Evolutionary conservation across 1,140 invertebrate species (phyloP).

Genomic region (Apocrypta bakeri): DNA sequence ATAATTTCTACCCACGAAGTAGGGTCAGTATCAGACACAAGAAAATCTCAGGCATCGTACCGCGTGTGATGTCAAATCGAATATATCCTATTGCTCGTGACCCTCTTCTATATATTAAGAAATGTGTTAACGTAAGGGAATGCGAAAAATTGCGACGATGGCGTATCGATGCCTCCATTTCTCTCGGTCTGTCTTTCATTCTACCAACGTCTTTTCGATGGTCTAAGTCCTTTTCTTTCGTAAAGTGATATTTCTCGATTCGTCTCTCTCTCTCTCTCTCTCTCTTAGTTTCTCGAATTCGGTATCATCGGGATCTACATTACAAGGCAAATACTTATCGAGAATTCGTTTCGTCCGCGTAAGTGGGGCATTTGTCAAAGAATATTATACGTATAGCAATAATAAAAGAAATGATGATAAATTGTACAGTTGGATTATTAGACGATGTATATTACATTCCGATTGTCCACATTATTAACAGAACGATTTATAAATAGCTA

Average conservation of each 20-base stretch:
- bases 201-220: neutral
- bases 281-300: too few relatives aligned
- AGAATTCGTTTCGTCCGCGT: too few relatives aligned
- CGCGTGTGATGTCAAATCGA: neutral
- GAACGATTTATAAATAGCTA: neutral
- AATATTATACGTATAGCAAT: too few relatives aligned
- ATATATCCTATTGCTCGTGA: neutral
- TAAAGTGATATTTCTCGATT: constrained; percentile 17
- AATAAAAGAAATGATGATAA: too few relatives aligned
- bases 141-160: neutral
- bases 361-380: too few relatives aligned
- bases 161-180: neutral
- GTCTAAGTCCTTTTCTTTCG: neutral
- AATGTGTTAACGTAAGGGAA: neutral
- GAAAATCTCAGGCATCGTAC: neutral
- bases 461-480: neutral
- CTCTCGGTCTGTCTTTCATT: neutral
- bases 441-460: too few relatives aligned
- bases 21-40: neutral
- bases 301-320: neutral
- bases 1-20: neutral
- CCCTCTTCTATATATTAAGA: neutral
- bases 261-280: too few relatives aligned
- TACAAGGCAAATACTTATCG: neutral
- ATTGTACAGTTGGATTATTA: too few relatives aligned